Evolutionary conservation across 2,888 invertebrate genomes (phyloP), one percentile per base, ranked within the genome.

Genomic region (Noctua janthina): DNA sequence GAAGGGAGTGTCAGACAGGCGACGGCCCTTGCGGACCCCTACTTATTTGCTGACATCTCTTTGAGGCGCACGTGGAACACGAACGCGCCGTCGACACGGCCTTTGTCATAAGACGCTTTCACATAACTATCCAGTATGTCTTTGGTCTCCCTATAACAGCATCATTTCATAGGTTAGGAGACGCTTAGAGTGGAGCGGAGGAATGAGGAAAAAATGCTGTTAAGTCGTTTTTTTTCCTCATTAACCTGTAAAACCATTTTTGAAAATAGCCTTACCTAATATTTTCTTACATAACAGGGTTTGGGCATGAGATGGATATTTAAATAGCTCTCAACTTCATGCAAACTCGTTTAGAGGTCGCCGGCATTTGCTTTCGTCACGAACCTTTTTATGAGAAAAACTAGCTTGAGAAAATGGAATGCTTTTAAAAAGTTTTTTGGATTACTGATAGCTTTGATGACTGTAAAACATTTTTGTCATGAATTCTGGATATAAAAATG

Each of bases 291-390:
- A n/a, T 87, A 85, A 86, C 71, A 70, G 29, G 51, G 49, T 78
- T 81, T 66, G 43, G 85, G n/a, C 4, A 35, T 66, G 86, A 85
- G 69, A 87, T 88, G 79, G 82, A 79, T 82, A 85, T 85, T 88
- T 85, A 87, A 88, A 88, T 85, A 69, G 86, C 77, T 76, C 75
- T 77, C 72, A 76, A 86, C 74, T 78, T 81, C 46, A 56, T 56
- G 66, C 39, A 88, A 87, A 88, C 74, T 87, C 80, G 62, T 66
- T 88, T 81, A 88, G 62, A 62, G 74, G 51, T 59, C 39, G 68
- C 15, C 67, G 56, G 67, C 51, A 74, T 82, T 83, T 49, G 43
- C 51, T 74, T 76, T 69, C 62, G 67, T 66, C 66, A 70, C 62
- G 29, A 64, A 20, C 3, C 8, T 81, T 77, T 85, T 78, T 62